Evolutionary conservation across 2,113 vertebrate genomes (phyloP).

Genomic region (Passer montanus): DNA sequence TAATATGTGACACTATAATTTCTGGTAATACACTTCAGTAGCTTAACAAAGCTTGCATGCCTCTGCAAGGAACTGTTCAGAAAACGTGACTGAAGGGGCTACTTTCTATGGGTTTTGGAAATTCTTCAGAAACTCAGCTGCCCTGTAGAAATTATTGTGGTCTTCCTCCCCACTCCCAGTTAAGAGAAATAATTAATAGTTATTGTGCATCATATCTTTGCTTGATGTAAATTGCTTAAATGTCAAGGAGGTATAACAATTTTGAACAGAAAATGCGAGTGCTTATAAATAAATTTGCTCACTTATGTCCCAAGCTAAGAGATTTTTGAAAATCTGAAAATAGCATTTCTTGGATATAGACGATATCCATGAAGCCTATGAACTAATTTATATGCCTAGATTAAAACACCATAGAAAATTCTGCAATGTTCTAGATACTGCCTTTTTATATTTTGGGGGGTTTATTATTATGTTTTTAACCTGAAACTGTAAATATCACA

Average conservation of each 20-base stretch:
- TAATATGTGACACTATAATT: background rate
- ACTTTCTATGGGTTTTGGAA: background rate
- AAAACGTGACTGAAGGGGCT: background rate
- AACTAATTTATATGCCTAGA: background rate
- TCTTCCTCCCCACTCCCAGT: fast-evolving
- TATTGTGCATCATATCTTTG: background rate
- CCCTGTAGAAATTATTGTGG: background rate
- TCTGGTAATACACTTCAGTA: background rate
- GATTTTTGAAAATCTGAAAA: background rate
- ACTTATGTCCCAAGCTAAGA: background rate
- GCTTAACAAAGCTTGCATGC: background rate
- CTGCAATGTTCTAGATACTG: background rate
- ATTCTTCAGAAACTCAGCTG: background rate
- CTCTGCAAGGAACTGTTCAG: background rate
- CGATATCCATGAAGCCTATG: background rate
- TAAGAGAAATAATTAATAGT: background rate
- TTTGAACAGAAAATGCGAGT: background rate
- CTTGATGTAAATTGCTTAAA: background rate
- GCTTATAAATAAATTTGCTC: background rate
- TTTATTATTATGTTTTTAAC: background rate
- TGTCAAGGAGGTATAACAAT: background rate
- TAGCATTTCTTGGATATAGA: background rate
- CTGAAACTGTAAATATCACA: background rate
- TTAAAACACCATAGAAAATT: background rate
- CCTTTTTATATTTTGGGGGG: background rate